Conservation (phyloP, 1,140 invertebrate genomes). For the Aplysia californica region DNA sequence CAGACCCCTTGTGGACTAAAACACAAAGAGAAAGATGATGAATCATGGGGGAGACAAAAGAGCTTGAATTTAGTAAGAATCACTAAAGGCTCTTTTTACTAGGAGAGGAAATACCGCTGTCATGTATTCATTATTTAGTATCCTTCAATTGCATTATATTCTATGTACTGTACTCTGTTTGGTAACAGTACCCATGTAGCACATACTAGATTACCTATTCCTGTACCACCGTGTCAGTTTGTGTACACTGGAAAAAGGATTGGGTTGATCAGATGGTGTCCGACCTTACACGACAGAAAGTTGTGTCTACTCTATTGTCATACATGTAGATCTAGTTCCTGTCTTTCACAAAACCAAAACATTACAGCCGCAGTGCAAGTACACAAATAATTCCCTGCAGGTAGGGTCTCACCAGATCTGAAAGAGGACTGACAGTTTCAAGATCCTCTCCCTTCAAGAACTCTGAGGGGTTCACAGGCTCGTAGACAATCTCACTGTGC, state of each 20-base stretch:
- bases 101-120: too few relatives aligned
- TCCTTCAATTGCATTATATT: too few relatives aligned
- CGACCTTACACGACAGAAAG: background rate
- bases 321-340: background rate
- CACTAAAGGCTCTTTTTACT: too few relatives aligned
- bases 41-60: too few relatives aligned
- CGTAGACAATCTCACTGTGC: background rate
- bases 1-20: too few relatives aligned
- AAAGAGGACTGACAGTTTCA: background rate
- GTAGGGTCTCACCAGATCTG: slow-evolving; percentile 6
- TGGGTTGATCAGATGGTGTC: background rate
- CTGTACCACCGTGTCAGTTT: background rate
- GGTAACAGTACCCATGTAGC: too few relatives aligned
- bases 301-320: background rate
- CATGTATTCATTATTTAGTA: too few relatives aligned
- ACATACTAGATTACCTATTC: too few relatives aligned
- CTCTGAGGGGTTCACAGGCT: background rate
- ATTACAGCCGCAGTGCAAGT: background rate
- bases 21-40: too few relatives aligned
- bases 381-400: background rate
- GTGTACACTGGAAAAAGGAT: background rate
- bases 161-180: too few relatives aligned
- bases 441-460: slow-evolving; percentile 11
- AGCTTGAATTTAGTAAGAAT: too few relatives aligned
- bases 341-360: background rate